Evolutionary conservation across 2,888 invertebrate species (phyloP), one percentile per base, ranked within the genome.

Genomic region (Hirudinaria manillensis): DNA sequence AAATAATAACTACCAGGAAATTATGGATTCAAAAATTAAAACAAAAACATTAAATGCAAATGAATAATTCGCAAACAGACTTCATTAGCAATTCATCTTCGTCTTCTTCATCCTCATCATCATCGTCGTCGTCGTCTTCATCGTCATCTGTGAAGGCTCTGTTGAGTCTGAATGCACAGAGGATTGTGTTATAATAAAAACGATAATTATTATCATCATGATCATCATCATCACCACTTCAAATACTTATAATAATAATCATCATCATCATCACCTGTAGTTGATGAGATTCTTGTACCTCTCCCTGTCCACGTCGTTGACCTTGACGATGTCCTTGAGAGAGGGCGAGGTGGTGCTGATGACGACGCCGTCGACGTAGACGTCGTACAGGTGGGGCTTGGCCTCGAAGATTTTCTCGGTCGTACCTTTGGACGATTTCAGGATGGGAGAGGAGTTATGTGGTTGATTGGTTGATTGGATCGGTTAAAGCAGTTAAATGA

Each of bases 331-430:
- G 65, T 85, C 83, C 77, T 83, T 82, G 72, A 85, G 80, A 13
- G 81, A 79, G 2, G 81, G 81, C 16, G 61, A n/a, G 13, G 29
- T 65, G 19, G 82, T 81, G 36, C 81, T 81, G 32, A 83, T 80
- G 29, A 80, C 80, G 2, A 86, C 81, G 77, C 85, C 84, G 79
- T 86, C 84, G 7, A 86, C 83, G 79, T 85, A 86, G 4, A 86
- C 81, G 79, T 86, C 86, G 79, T 84, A 86, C 61, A 86, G 79
- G 72, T 82, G 81, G 21, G 81, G 81, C 79, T 86, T 86, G 34
- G 82, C 82, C 79, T 86, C 85, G 81, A 86, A 85, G 79, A 86
- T 86, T 80, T 86, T 86, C 80, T 86, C 86, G 74, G 86, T 86
- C 16, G 86, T 86, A 80, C 86, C 86, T 85, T 78, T 6, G 77